A percentile compares a stretch with the other conserved stretches of the same genome.
These are phyloP conservation scores for Trichonephila inaurata DNA, from an alignment of 1,140 invertebrate species.

Conservation along the genomic window DNA sequence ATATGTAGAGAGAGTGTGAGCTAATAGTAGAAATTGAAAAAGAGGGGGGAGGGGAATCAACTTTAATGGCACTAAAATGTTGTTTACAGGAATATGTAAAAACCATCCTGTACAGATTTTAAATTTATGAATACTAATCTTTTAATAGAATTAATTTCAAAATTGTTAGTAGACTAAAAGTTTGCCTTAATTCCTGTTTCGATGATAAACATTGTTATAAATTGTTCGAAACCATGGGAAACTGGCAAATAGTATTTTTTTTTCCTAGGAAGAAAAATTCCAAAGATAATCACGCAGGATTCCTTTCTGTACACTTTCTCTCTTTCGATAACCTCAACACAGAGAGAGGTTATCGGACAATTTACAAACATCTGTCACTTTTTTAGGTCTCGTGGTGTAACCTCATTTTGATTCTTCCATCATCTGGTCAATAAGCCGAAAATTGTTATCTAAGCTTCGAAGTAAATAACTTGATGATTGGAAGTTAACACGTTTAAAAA, in stretches of 20 bases:
- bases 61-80: no score
- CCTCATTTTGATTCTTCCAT: neutral
- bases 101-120: no score
- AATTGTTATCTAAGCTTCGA: neutral
- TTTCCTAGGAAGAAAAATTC: neutral
- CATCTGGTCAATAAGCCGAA: neutral
- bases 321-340: neutral
- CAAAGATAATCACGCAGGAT: neutral
- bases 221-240: neutral
- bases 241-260: neutral
- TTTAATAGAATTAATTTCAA: no score
- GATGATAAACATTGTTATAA: no score
- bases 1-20: no score
- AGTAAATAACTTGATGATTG: neutral
- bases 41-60: no score
- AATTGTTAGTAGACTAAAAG: no score
- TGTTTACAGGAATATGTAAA: no score
- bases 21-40: no score
- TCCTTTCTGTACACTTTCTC: neutral
- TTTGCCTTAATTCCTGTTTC: no score
- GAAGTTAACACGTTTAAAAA: neutral
- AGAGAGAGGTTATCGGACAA: neutral
- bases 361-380: conserved; percentile 40
- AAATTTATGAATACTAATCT: no score
- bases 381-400: neutral